Evolutionary conservation across 2,113 vertebrate species (phyloP).

Genomic region (Clarias batrachus): DNA sequence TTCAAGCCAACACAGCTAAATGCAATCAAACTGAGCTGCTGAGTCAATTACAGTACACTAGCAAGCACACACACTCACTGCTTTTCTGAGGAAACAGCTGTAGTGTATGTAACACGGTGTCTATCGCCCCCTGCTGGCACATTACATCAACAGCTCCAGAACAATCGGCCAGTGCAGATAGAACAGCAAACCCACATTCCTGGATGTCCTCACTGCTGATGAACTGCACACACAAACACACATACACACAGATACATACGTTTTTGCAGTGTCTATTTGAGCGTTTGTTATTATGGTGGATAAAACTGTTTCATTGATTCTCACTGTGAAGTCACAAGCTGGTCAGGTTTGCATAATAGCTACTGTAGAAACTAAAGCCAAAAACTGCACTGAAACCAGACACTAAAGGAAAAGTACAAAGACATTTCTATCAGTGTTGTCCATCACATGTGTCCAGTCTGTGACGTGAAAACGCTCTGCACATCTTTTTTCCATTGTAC

Average conservation of each 20-base stretch:
- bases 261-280: not conserved
- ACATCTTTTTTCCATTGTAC: not conserved
- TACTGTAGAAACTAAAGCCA: not conserved
- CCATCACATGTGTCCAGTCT: not conserved
- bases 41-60: not conserved
- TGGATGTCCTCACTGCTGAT: conserved; percentile 84
- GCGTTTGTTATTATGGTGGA: not conserved
- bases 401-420: not conserved
- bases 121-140: conserved; percentile 85
- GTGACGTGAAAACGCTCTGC: not conserved
- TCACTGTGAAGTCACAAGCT: not conserved
- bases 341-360: not conserved
- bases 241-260: conserved; percentile 2
- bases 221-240: conserved; percentile 73
- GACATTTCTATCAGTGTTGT: not conserved
- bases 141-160: conserved; percentile 83
- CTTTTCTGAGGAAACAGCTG: conserved; percentile 88
- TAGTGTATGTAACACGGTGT: conserved; percentile 84
- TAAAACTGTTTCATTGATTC: not conserved
- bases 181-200: conserved; percentile 81
- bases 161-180: conserved; percentile 78
- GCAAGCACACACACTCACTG: conserved; percentile 69
- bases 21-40: not conserved
- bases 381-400: not conserved
- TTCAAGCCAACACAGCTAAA: not conserved